These are phyloP conservation scores for Cephus rjabovi DNA, from an alignment of 2,888 invertebrate genomes.

Conservation along the genomic window DNA sequence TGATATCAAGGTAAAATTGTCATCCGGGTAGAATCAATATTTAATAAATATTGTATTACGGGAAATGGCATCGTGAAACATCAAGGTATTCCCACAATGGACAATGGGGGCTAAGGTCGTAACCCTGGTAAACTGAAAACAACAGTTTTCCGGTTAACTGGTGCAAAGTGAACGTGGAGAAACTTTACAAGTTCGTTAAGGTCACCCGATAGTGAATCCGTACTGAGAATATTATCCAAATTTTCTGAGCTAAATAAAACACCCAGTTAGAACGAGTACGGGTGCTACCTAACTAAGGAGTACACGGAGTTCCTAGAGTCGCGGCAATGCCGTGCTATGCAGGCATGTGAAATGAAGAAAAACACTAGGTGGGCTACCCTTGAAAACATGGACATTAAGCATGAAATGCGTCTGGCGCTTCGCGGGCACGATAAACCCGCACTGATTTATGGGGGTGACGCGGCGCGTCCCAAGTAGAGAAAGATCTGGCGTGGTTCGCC, in stretches of 20 bases:
- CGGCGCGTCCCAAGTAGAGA: conserved; percentile 37
- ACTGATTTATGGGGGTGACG: conserved; percentile 36
- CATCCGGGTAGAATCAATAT: neutral
- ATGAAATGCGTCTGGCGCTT: conserved; percentile 1
- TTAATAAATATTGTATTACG: neutral
- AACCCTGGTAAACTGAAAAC: neutral
- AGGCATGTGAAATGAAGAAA: neutral
- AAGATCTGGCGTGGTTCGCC: conserved; percentile 25
- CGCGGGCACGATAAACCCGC: conserved; percentile 22
- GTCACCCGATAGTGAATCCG: neutral
- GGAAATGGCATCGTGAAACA: neutral
- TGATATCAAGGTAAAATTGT: neutral
- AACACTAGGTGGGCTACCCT: neutral
- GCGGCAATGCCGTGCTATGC: neutral
- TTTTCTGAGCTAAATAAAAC: neutral
- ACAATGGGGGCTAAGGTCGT: neutral
- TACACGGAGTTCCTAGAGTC: neutral
- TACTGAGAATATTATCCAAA: neutral
- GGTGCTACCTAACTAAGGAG: neutral
- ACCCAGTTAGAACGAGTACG: neutral
- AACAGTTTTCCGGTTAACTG: too few relatives aligned
- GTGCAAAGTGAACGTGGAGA: too few relatives aligned
- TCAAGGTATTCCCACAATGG: neutral
- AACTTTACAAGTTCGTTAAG: neutral
- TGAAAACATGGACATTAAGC: conserved; percentile 5